Base-by-base conservation (phyloP, 2,888 invertebrate species). In the Acanthoscelides obtectus region DNA sequence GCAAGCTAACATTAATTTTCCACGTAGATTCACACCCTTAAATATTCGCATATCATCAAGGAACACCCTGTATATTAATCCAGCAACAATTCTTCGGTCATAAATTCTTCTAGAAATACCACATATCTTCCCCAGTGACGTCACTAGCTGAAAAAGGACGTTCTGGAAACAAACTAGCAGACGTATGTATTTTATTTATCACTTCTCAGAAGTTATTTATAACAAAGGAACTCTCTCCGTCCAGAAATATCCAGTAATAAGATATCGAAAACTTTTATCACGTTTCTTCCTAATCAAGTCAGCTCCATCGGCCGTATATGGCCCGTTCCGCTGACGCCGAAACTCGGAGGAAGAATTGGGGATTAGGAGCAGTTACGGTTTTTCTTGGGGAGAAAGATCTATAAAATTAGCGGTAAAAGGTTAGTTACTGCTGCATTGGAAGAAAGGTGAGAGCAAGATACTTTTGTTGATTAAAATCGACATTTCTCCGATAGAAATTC, bases 171-270 rank as follows among this genome's bases (percentile, higher is more conserved):
- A 45, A 45, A 45, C 3, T 12, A 12, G 12, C 6, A 12, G 17
- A 1, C 45, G 12, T 12, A 45, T 12, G 1, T 45, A 45, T 45
- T 45, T 45, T 45, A 45, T 45, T 45, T 45, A 45, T 45, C 17
- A 12, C 12, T 45, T 45, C 45, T 45, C 45, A 6, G 3, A 3
- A 45, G 12, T 45, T 12, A 45, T 45, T 45, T 45, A 45, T 45
- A 45, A 45, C 45, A 6, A 12, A 45, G 17, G 17, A 45, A 12
- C 3, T n/a, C 3, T 45, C 69, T 77, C 75, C 78, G 79, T 78
- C 79, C 81, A 79, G 77, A 78, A 78, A 79, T 82, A 82, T 81
- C 81, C 80, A 79, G 80, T 80, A 78, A 22, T 22, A 8, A 66
- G 66, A 21, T 22, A n/a, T 21, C 79, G 76, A 77, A 69, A 75